These are phyloP conservation scores for Ophiodon elongatus DNA, from an alignment of 2,113 vertebrate genomes.

Conservation along the genomic window DNA sequence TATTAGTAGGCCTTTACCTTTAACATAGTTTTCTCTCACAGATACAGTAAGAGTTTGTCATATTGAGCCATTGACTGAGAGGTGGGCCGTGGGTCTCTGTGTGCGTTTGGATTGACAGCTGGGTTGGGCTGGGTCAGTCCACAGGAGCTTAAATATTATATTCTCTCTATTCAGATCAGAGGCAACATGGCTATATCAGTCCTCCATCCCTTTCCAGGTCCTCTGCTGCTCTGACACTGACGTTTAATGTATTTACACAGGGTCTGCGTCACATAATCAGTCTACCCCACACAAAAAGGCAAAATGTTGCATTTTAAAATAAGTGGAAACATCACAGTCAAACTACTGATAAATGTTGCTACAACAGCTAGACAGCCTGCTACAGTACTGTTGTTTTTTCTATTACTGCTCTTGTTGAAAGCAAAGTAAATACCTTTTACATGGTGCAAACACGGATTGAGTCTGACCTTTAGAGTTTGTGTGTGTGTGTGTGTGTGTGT, in stretches of 20 bases:
- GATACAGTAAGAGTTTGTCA: constrained; percentile 36
- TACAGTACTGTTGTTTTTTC: constrained; percentile 30
- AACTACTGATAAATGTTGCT: constrained; percentile 31
- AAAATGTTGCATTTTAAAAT: constrained; percentile 26
- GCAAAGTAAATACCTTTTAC: constrained; percentile 61
- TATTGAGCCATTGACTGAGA: constrained; percentile 4
- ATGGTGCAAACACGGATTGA: constrained; percentile 50
- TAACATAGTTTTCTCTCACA: constrained; percentile 34
- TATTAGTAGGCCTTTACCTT: constrained; percentile 48
- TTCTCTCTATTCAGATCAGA: constrained; percentile 59
- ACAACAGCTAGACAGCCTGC: constrained; percentile 32
- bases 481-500: constrained; percentile 11
- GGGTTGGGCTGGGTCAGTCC: constrained; percentile 32
- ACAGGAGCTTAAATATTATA: constrained; percentile 39
- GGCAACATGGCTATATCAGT: constrained; percentile 32
- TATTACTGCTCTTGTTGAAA: constrained; percentile 49
- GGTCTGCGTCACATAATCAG: constrained; percentile 26
- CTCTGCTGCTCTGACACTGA: constrained; percentile 29
- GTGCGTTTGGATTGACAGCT: constrained; percentile 40
- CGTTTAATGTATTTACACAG: background rate
- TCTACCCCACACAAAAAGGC: constrained; percentile 2
- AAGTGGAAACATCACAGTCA: constrained; percentile 18
- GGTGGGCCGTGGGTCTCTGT: constrained; percentile 32
- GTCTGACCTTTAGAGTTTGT: constrained; percentile 57
- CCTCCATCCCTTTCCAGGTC: constrained; percentile 9